Percentiles rank a stretch among this genome's conserved stretches.
Conservation (phyloP, 1,140 invertebrate genomes). For the Sycophila sp. region DNA sequence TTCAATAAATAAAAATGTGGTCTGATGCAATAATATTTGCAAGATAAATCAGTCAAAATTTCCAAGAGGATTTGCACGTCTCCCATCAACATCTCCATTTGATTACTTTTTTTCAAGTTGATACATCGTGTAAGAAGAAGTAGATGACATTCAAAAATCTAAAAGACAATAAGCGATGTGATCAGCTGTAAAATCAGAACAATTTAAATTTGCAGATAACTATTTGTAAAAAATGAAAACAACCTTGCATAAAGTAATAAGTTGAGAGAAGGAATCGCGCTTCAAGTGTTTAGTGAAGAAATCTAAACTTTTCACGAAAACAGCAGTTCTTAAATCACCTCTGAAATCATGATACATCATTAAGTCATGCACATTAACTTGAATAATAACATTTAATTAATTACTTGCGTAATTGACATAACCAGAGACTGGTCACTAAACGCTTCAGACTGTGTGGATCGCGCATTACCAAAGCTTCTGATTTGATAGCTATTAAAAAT, state of each 20-base stretch:
- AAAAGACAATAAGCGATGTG: background rate
- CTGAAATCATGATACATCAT: conserved; percentile 19
- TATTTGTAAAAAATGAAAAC: background rate
- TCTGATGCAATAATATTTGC: conserved; percentile 25
- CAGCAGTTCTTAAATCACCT: background rate
- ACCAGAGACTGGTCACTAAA: conserved; percentile 37
- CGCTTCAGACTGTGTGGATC: conserved; percentile 43
- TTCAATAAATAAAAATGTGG: conserved; percentile 44
- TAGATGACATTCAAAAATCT: conserved; percentile 47
- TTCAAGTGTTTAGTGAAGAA: background rate
- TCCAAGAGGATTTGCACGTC: conserved; percentile 29
- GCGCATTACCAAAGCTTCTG: conserved; percentile 29
- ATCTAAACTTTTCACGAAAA: background rate
- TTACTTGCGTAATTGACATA: conserved; percentile 51
- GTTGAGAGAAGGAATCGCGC: conserved; percentile 25
- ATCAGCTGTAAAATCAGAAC: background rate
- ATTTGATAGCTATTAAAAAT: conserved; percentile 2
- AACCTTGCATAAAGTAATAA: conserved; percentile 38
- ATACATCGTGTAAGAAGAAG: conserved; percentile 41
- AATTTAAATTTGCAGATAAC: too few relatives aligned
- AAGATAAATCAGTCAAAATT: background rate
- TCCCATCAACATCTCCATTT: conserved; percentile 10
- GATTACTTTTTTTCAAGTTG: conserved; percentile 37
- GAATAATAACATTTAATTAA: background rate
- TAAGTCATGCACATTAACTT: background rate